Conservation (phyloP, 2,113 vertebrate genomes). For the Centropus bengalensis region DNA sequence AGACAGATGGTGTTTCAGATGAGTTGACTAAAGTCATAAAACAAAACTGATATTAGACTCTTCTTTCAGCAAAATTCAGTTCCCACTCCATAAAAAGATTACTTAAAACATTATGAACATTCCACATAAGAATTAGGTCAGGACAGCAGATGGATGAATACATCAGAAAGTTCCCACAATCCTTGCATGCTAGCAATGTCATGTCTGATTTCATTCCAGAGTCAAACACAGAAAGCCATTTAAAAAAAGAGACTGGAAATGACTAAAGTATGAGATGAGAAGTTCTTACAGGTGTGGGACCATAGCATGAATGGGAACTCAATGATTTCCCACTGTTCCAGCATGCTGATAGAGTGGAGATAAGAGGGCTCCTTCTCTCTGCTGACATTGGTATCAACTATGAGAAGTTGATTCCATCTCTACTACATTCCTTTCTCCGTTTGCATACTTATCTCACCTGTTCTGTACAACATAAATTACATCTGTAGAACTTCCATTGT, state of each 20-base stretch:
- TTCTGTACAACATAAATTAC: not conserved
- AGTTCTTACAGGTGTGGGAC: rapidly evolving
- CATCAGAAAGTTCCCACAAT: not conserved
- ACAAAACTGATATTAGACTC: not conserved
- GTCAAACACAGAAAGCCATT: not conserved
- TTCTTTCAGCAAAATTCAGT: not conserved
- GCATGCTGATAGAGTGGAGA: rapidly evolving
- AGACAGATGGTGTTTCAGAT: not conserved
- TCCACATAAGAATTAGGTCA: not conserved
- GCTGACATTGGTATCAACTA: not conserved
- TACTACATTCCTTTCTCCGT: not conserved
- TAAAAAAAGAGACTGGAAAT: not conserved
- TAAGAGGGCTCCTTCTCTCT: not conserved
- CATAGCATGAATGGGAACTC: rapidly evolving
- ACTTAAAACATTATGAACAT: not conserved
- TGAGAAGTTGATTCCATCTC: not conserved
- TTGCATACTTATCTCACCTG: not conserved
- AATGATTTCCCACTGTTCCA: not conserved
- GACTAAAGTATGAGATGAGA: not conserved
- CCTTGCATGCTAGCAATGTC: not conserved
- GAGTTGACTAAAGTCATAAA: not conserved
- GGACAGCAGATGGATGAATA: not conserved
- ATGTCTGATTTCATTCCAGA: not conserved
- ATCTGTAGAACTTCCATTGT: not conserved
- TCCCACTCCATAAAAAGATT: not conserved